Evolutionary conservation across 2,113 vertebrate genomes (phyloP), one percentile per base, ranked within the genome.

Genomic region (Centropus bengalensis): DNA sequence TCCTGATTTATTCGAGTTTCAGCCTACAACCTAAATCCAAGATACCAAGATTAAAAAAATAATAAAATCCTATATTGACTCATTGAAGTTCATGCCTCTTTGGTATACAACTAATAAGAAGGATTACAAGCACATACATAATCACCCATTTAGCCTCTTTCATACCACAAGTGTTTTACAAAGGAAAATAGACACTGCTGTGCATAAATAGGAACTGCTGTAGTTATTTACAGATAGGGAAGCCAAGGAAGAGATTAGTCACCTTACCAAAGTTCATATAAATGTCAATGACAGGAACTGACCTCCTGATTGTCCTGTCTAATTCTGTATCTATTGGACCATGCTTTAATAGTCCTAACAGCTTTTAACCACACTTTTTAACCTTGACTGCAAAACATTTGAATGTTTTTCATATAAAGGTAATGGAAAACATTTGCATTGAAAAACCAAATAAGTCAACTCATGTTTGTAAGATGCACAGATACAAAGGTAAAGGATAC

Each of bases 231-330:
- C 79, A 94, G 82, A 60, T 89, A 71, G 27, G 85, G 60, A 96
- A 94, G 67, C 70, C 76, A 69, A 78, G 80, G 67, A 95, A 90
- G 71, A 78, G 42, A 51, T 89, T 55, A 67, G 68, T 89, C 79
- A 94, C 76, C 56, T 93, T 83, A 36, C 21, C 33, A 62, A 78
- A 94, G 88, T 87, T 96, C 88, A 54, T 7, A 3, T 17, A 94
- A 93, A 96, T 89, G 85, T 94, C 82, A 95, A 49, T 78, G 63
- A 32, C 89, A 96, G 91, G 95, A 96, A 91, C 59, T 83, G 64
- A 44, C 44, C 60, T 92, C 68, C 58, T 71, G 47, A 77, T 55
- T 69, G 73, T 66, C 70, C 47, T 62, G n/a, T 62, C 63, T 93
- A 71, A 94, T 77, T 88, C 60, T 24, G 67, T 45, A 21, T 27